phyloP scores from a whole-genome alignment of 1,140 invertebrate species.

The Bombus terrestris region DNA sequence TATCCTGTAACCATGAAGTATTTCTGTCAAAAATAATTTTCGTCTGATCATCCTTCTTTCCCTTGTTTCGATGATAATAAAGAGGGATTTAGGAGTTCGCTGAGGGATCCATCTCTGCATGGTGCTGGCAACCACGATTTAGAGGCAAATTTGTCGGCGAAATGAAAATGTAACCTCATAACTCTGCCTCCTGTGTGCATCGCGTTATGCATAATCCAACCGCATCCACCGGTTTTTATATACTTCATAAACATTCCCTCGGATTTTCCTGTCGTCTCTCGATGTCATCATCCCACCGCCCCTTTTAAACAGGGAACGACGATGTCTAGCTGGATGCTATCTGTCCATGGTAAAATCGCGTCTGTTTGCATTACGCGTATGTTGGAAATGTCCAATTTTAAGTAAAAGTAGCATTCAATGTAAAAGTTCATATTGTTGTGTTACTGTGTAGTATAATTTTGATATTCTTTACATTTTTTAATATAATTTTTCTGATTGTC shows the following conservation, averaged over 20 bases:
- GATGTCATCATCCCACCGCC: slow-evolving; percentile 4
- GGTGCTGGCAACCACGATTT: slow-evolving; percentile 20
- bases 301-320: background rate
- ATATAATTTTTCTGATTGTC: no score
- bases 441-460: no score
- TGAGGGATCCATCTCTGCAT: background rate
- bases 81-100: background rate
- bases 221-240: slow-evolving; percentile 45
- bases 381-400: background rate
- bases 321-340: slow-evolving; percentile 33
- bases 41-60: background rate
- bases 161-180: slow-evolving; percentile 58
- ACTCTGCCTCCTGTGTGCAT: slow-evolving; percentile 3
- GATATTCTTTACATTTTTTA: no score
- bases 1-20: background rate
- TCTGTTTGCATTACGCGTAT: no score
- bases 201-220: slow-evolving; percentile 24
- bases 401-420: no score
- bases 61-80: background rate
- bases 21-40: background rate
- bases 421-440: no score
- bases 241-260: slow-evolving; percentile 58
- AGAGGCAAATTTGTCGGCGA: slow-evolving; percentile 44
- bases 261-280: slow-evolving; percentile 23
- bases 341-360: background rate